Evolutionary conservation across 2,113 vertebrate genomes (phyloP), one percentile per base, ranked within the genome.

Genomic region (Seriola aureovittata): DNA sequence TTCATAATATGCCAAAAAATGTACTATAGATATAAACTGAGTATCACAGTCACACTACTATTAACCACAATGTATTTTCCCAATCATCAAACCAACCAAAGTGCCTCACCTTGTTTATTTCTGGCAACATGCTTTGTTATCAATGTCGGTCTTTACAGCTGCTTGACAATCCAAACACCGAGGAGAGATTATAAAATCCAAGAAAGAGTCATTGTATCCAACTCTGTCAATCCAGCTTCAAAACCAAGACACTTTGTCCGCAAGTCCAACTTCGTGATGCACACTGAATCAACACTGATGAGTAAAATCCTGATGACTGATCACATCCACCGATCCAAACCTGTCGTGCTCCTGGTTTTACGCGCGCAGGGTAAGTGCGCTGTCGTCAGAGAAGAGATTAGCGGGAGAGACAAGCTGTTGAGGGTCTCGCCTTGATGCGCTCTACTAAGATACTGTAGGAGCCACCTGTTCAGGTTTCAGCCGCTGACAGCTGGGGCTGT

Each of bases 61-160:
- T 21, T 25, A 34, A 34, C 4, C 32, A 38, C 13, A 52, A 21
- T 8, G 21, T 38, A 62, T 54, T 75, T 54, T 46, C 48, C 3
- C 54, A 67, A 36, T 8, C 19, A 68, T 11, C 13, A 1, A 4
- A 66, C 4, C 55, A 71, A 48, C 34, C 23, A 63, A 55, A 66
- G 25, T 8, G 14, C 23, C 92, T 95, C 91, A 95, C 95, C 95
- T 95, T 96, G 73, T 95, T 96, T 58, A 96, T 96, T 92, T 96
- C 95, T 78, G 95, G 95, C 81, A 96, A 87, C 95, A 96, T 96
- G 78, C 46, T 90, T 79, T 19, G 66, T 52, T 70, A 17, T 78
- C 44, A 78, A 6, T 46, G 57, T 76, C 50, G 78, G 62, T 66
- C 25, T 67, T 34, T 81, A 63, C 44, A 71, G 38, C 63, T n/a